Conservation (phyloP, 2,797 vertebrate genomes). For the Gadopsis bispinosus region DNA sequence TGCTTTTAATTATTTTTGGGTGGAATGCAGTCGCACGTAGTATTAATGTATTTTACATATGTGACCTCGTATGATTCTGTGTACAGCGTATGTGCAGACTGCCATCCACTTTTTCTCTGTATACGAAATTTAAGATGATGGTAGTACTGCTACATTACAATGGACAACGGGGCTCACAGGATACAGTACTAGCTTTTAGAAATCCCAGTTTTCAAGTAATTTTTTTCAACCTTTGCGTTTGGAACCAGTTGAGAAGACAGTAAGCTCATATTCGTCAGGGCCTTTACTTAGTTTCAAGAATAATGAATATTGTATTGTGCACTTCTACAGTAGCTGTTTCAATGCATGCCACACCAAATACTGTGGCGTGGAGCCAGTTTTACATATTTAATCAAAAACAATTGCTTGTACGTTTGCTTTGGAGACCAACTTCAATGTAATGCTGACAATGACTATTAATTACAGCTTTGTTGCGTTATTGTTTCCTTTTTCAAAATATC, state of each 20-base stretch:
- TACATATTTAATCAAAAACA: neutral
- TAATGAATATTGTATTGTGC: conserved; percentile 2
- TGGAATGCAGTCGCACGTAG: neutral
- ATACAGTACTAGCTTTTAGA: conserved; percentile 7
- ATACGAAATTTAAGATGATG: neutral
- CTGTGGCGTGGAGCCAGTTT: neutral
- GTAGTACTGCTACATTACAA: neutral
- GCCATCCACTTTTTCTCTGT: neutral
- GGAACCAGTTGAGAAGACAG: neutral
- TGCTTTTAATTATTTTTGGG: neutral
- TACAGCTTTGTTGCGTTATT: neutral
- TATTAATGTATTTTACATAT: neutral
- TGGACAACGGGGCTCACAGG: conserved; percentile 4
- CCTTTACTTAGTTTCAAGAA: neutral
- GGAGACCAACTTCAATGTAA: neutral
- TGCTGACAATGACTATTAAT: neutral
- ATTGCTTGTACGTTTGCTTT: too few species aligned
- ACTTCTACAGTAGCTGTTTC: neutral
- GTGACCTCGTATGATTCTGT: neutral
- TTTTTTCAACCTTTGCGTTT: conserved; percentile 8
- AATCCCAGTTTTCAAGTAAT: conserved; percentile 7
- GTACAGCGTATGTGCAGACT: neutral
- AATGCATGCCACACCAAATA: neutral
- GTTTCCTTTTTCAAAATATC: neutral
- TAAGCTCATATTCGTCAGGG: conserved; percentile 2